Evolutionary conservation across 2,113 vertebrate genomes (phyloP).

Genomic region (Actenoides lindsayi): DNA sequence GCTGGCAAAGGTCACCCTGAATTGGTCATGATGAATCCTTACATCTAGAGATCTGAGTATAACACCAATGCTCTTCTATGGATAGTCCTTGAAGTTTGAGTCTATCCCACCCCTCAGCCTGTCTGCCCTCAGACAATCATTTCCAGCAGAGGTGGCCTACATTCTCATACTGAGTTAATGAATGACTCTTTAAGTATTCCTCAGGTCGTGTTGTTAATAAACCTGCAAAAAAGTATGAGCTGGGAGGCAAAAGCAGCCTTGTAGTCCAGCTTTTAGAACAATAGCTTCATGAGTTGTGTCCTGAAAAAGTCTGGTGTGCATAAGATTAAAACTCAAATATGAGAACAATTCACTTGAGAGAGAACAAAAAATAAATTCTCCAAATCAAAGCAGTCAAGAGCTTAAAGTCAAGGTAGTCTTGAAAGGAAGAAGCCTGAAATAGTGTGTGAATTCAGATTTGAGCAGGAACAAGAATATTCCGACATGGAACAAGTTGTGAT

Average conservation of each 20-base stretch:
- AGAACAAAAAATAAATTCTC: too few relatives aligned
- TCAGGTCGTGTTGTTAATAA: background rate
- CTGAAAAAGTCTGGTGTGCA: background rate
- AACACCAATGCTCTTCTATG: background rate
- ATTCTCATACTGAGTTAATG: background rate
- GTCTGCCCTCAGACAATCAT: background rate
- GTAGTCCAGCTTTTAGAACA: background rate
- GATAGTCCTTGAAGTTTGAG: background rate
- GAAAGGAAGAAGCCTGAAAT: background rate
- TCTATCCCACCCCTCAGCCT: background rate
- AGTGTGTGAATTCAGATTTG: background rate
- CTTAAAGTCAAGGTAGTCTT: background rate
- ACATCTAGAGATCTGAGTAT: background rate
- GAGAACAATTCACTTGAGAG: background rate
- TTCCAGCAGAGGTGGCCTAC: background rate
- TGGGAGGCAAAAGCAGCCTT: background rate
- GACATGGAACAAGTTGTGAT: background rate
- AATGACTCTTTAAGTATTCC: background rate
- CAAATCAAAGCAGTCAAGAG: background rate
- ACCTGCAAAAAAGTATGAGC: background rate
- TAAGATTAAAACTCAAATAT: background rate
- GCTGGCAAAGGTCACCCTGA: background rate
- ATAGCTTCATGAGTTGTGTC: background rate
- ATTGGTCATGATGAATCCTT: background rate
- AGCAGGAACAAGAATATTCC: background rate